Evolutionary conservation across 2,113 vertebrate species (phyloP), one percentile per base, ranked within the genome.

Genomic region (Emydura subglobosa): DNA sequence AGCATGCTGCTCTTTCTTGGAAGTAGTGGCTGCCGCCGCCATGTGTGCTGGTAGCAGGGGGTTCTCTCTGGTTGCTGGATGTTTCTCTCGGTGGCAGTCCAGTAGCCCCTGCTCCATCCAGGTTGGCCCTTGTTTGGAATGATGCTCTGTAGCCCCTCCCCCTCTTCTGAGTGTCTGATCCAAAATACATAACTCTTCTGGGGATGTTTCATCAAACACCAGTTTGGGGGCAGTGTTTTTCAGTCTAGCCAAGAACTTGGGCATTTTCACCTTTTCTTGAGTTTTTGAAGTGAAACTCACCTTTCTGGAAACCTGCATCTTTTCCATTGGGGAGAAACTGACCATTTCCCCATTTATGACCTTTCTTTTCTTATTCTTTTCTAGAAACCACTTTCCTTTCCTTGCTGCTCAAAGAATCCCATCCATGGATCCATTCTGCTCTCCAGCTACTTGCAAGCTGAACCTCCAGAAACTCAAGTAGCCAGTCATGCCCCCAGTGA

Each of bases 261-360:
- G 82, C 3, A 19, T 68, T 27, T 29, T 85, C 85, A 50, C 49
- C 49, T 50, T 50, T 79, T 74, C 61, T 1, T 39, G 39, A 0
- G 29, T 21, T 83, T 92, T 8, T 0, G 6, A 91, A 82, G 74
- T 50, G 82, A 90, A 90, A 68, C 65, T 31, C 57, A 79, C 88
- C 92, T 93, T 79, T 92, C 93, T 93, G 86, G 81, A 24, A 22
- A 65, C 82, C 47, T 68, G 16, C 82, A 59, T 59, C 65, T 54
- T 86, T 44, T 22, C 83, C 65, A 82, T 79, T 81, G 76, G 1
- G 78, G 19, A 83, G 10, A 79, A 13, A 39, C 22, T 50, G 85
- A 14, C 3, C 78, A 4, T 13, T 84, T 84, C 57, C 79, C 34
- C 79, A 22, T 81, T 49, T 29, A 68, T 6, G n/a, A 3, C n/a